Percentiles rank a stretch among this genome's conserved stretches.
phyloP scores from a whole-genome alignment of 2,113 vertebrate species.

The Myotis brandtii region DNA sequence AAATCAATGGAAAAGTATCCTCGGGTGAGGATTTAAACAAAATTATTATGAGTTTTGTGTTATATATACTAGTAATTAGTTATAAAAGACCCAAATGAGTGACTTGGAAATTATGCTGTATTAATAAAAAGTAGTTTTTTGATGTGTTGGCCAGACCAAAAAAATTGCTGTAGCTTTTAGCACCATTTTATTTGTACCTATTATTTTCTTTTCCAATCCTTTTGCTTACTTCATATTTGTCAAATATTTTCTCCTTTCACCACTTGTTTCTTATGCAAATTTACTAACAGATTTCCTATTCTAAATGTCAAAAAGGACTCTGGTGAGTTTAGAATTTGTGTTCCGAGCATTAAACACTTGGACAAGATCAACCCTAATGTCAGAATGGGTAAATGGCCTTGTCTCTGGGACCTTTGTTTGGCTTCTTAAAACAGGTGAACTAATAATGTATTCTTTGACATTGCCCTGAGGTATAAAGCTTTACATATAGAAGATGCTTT shows the following conservation, averaged over 20 bases:
- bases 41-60: background rate
- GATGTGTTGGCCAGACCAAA: background rate
- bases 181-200: background rate
- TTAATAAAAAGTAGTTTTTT: background rate
- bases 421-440: conserved; percentile 55
- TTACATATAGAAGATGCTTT: conserved; percentile 47
- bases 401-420: conserved; percentile 34
- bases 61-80: background rate
- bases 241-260: background rate
- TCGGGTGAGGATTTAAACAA: background rate
- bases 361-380: conserved; percentile 45
- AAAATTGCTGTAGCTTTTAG: background rate
- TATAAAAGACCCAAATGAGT: background rate
- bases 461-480: conserved; percentile 38
- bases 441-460: conserved; percentile 60
- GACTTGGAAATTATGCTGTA: background rate
- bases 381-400: conserved; percentile 7
- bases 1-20: no score
- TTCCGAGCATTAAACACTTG: conserved; percentile 56
- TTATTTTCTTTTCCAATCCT: background rate
- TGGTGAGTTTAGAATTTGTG: conserved; percentile 20
- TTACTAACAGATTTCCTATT: conserved; percentile 46
- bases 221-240: background rate
- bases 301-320: conserved; percentile 61
- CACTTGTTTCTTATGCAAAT: conserved; percentile 49